Base-by-base conservation (phyloP, 1,140 invertebrate species). In the Drepana arcuata region DNA sequence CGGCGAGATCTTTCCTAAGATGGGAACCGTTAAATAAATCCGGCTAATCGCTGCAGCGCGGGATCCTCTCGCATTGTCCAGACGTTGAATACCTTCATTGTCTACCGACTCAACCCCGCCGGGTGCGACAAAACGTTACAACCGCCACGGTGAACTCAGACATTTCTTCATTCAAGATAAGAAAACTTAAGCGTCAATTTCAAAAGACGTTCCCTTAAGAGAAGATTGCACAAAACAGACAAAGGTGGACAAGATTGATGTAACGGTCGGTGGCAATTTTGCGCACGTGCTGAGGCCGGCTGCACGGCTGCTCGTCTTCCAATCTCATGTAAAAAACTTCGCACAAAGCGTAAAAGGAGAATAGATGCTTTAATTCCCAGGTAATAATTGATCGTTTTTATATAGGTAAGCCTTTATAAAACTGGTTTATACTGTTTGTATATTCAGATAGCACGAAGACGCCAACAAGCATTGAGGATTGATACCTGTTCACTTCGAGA, bases 21-120 rank as follows among this genome's bases (percentile, higher is more conserved):
- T 61, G 44, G 45, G 29, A 52, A 55, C 62, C 69, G 65, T 79
- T 74, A 72, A 64, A 71, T 75, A 75, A 73, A 79, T 75, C 61
- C 65, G 34, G 47, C 61, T 73, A 73, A 73, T 73, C 65, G 67
- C 43, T 36, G 43, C 48, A 54, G 43, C 37, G 48, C 52, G 32
- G 60, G 50, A 45, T 59, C 37, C 57, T 51, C 48, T 54, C 51
- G 60, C 52, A 67, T 75, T 75, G 62, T 79, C 65, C 71, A 65
- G 58, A 66, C 69, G 56, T 55, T 73, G 58, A 75, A 79, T 75
- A 55, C 67, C 56, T 68, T 74, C 67, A 79, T 75, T 79, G 74
- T 79, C 65, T 68, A 61, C 58, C 40, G 38, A 53, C 57, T 53
- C 36, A 41, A 25, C 34, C 30, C 15, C 15, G 6, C 23, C 34